Conservation (phyloP, 2,888 invertebrate species). For the Volucella bombylans region DNA sequence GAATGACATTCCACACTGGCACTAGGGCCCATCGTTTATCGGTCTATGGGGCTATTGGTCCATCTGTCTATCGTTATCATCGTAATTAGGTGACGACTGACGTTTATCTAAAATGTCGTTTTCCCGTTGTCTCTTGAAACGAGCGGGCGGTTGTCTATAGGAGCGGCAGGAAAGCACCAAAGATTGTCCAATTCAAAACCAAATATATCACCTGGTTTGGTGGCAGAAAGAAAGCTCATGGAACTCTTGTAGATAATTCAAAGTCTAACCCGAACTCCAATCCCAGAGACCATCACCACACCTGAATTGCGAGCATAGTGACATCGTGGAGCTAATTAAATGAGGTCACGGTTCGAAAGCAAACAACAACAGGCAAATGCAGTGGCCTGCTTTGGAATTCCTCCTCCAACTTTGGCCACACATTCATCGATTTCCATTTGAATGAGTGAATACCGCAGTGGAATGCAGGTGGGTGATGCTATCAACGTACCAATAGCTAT, state of each 20-base stretch:
- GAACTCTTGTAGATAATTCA: too few relatives aligned
- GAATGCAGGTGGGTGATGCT: slow-evolving; percentile 63
- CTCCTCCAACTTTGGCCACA: slow-evolving; percentile 55
- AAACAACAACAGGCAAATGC: slow-evolving; percentile 27
- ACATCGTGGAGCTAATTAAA: slow-evolving; percentile 56
- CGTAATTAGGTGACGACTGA: slow-evolving; percentile 68
- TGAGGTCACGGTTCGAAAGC: slow-evolving; percentile 42
- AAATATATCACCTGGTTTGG: slow-evolving; percentile 57
- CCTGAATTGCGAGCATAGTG: slow-evolving; percentile 30
- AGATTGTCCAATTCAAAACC: slow-evolving; percentile 47
- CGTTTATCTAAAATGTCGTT: slow-evolving; percentile 65
- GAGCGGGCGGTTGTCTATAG: not conserved
- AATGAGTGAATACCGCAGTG: slow-evolving; percentile 35
- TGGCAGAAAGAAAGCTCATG: slow-evolving; percentile 18
- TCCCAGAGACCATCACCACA: slow-evolving; percentile 25
- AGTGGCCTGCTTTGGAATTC: slow-evolving; percentile 31
- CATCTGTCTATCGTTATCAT: slow-evolving; percentile 56
- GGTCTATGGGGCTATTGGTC: not conserved
- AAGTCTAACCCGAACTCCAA: too few relatives aligned
- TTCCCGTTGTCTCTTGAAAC: slow-evolving; percentile 13
- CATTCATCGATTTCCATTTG: slow-evolving; percentile 50
- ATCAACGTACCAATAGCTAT: not conserved
- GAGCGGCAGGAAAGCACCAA: not conserved
- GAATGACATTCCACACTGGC: slow-evolving; percentile 57
- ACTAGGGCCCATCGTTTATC: not conserved